Evolutionary conservation across 2,113 vertebrate genomes (phyloP), one percentile per base, ranked within the genome.

Genomic region (Antigone vipio): DNA sequence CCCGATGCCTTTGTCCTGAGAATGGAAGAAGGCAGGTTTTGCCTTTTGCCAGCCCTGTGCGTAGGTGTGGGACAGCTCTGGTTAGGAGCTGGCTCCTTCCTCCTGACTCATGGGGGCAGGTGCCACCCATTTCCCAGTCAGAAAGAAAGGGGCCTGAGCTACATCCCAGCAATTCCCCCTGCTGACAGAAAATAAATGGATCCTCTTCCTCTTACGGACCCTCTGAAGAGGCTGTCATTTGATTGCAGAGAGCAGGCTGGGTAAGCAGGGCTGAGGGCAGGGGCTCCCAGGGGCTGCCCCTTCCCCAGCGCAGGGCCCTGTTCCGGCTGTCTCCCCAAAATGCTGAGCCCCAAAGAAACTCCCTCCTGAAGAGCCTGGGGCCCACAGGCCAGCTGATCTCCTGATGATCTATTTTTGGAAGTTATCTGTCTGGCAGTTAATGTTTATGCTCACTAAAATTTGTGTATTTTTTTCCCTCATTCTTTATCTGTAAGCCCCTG

Each of bases 181-280:
- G 45, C 64, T 94, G 80, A 80, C 50, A 73, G 35, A 73, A 7
- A 72, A 74, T 69, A 66, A 55, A 26, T 3, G 17, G 38, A 49
- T 53, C 16, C 5, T 68, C 19, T 35, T 82, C 35, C 34, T 64
- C 32, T 27, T 58, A 24, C 2, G 44, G 35, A 64, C 20, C 34
- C 35, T 62, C 22, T 0, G 1, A 66, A 69, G n/a, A 42, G 21
- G 56, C 38, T 0, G 0, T 24, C 7, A 6, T 9, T 35, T 1
- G 4, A 35, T 12, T 58, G 60, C 30, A 29, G 59, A 66, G 55
- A 58, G 35, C 0, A 0, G 40, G 58, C 62, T 68, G 72, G 62
- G 73, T 0, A 1, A 63, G 32, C n/a, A 27, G 35, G 62, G 44
- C 77, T 58, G 63, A 89, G 42, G 53, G 67, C 58, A 49, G 49